A percentile compares a stretch with the other conserved stretches of the same genome.
Evolutionary conservation across 1,140 invertebrate genomes (phyloP).

Genomic region (Acyrthosiphon pisum): DNA sequence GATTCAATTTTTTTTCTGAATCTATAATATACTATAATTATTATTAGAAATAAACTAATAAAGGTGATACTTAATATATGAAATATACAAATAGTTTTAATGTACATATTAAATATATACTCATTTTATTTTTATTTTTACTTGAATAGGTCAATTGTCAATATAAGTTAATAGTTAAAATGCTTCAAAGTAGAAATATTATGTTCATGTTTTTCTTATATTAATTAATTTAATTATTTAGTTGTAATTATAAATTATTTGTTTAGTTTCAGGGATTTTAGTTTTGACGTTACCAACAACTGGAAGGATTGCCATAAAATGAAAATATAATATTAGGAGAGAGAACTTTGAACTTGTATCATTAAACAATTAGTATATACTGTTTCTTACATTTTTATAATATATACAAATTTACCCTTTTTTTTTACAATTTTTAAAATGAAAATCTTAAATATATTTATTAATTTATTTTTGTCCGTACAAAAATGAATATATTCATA

Average conservation of each 20-base stretch:
- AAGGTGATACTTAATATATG: too few species aligned
- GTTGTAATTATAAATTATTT: background rate
- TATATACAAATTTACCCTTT: too few species aligned
- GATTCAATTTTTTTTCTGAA: too few species aligned
- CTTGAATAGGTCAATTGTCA: background rate
- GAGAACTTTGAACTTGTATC: background rate
- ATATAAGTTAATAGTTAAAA: background rate
- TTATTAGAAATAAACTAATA: too few species aligned
- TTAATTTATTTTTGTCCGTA: background rate
- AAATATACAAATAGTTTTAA: too few species aligned
- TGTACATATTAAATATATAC: too few species aligned
- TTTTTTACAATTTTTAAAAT: background rate
- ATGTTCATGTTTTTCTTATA: background rate
- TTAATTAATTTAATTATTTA: background rate
- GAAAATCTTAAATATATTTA: background rate
- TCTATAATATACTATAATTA: too few species aligned
- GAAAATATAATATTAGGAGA: background rate
- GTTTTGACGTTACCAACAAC: constrained; percentile 30
- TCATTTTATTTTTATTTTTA: too few species aligned
- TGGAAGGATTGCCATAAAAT: background rate
- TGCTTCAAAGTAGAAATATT: background rate
- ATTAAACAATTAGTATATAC: background rate
- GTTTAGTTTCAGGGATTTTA: constrained; percentile 35
- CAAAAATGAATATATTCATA: too few species aligned
- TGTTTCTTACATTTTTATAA: too few species aligned